Base-by-base conservation (phyloP, 2,888 invertebrate species). In the Parnassius smintheus region DNA sequence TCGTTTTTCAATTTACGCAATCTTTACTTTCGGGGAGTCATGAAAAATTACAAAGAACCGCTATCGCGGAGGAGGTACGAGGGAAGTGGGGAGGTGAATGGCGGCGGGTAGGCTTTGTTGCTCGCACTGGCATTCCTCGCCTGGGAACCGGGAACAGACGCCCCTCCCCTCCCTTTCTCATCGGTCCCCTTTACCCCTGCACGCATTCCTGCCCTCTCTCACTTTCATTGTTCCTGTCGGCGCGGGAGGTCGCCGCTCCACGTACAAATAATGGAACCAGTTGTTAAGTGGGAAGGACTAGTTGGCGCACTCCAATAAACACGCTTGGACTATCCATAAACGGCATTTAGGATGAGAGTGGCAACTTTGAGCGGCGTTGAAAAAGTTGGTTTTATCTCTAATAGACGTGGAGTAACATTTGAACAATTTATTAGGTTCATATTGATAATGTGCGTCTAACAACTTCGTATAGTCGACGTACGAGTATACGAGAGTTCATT, bases 141-240 rank as follows among this genome's bases (percentile, higher is more conserved):
- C 88, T 91, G 91, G 90, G 90, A 89, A 89, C 89, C 85, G 88
- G 89, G 90, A 86, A 77, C 86, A 71, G 77, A 73, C 75, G 73
- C 71, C 73, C 71, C 75, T 76, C 72, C 75, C 73, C 35, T 35
- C 71, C 72, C 72, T 70, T 72, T 70, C 78, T 73, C 79, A 77
- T 74, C 73, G 77, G 76, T 73, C 75, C 70, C 67, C 65, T 72
- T 70, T 75, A 69, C 72, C 67, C 84, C 82, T 81, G 80, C 78
- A 69, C 79, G 80, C 88, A 88, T 89, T 90, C 91, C 88, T 83
- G 85, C 84, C 86, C 86, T 88, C 89, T 87, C 90, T 89, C 91
- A 91, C 91, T 90, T 88, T 90, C 90, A 90, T 91, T 91, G 91
- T 91, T 88, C 89, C 85, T 81, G 76, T 82, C 88, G 82, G 88